Percentiles rank a stretch among this genome's conserved stretches.
These are phyloP conservation scores for Phenganax marumi DNA, from an alignment of 92 coral and sea anemone genomes.

Conservation along the genomic window DNA sequence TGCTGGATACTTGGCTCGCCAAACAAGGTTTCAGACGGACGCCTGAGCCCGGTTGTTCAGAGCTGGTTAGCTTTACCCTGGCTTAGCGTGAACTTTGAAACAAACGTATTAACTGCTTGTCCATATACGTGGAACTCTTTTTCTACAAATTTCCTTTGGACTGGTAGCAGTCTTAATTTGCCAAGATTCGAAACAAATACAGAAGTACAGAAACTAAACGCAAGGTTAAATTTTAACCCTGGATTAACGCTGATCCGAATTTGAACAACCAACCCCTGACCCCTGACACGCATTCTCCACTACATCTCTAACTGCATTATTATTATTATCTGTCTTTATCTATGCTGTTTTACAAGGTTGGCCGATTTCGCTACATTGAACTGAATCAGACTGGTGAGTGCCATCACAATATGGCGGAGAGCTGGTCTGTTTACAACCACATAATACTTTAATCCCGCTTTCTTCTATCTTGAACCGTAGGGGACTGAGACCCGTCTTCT, in stretches of 20 bases:
- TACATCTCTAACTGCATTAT: background rate
- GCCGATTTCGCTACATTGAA: slow-evolving; percentile 72
- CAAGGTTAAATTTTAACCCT: background rate
- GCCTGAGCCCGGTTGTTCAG: too few species aligned
- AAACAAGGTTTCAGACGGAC: too few species aligned
- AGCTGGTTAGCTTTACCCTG: too few species aligned
- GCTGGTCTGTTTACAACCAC: slow-evolving; percentile 93
- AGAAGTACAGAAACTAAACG: background rate
- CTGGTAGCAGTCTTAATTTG: too few species aligned
- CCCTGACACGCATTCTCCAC: background rate
- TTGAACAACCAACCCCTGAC: background rate
- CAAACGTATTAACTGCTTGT: too few species aligned
- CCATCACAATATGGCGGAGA: slow-evolving; percentile 91
- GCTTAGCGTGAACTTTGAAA: too few species aligned
- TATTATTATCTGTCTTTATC: background rate
- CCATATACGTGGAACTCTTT: too few species aligned
- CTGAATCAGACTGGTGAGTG: slow-evolving; percentile 74
- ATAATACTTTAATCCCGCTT: slow-evolving; percentile 64
- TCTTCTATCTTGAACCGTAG: slow-evolving; percentile 70
- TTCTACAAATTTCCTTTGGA: too few species aligned
- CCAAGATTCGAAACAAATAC: too few species aligned
- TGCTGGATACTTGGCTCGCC: too few species aligned
- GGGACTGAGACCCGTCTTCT: slow-evolving; percentile 75
- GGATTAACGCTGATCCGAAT: background rate
- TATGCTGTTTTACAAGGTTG: slow-evolving; percentile 41